These are phyloP conservation scores for Dufourea novaeangliae DNA, from an alignment of 1,140 invertebrate genomes.

Conservation along the genomic window DNA sequence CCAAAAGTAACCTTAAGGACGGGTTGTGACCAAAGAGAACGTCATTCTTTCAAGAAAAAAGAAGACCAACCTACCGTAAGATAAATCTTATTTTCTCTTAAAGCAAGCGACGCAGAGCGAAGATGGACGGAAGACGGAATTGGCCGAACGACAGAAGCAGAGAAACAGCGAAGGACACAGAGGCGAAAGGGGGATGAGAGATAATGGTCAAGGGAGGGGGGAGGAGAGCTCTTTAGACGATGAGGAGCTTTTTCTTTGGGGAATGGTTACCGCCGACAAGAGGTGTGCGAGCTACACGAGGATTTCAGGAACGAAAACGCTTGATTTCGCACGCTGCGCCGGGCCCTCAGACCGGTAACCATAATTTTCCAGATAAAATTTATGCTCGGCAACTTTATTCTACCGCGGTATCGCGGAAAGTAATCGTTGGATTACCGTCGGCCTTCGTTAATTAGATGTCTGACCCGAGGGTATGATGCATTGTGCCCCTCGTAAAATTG, in stretches of 20 bases:
- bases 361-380: slow-evolving; percentile 27
- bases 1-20: neutral
- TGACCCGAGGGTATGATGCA: neutral
- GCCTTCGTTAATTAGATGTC: neutral
- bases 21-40: neutral
- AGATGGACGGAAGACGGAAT: neutral
- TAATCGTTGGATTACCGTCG: neutral
- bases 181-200: neutral
- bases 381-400: neutral
- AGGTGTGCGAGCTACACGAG: slow-evolving; percentile 1
- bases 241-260: neutral
- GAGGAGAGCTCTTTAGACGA: neutral
- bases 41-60: neutral
- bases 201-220: neutral
- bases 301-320: neutral
- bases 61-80: neutral
- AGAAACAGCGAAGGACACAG: neutral
- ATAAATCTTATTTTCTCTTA: slow-evolving; percentile 1
- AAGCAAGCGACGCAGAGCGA: neutral
- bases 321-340: neutral
- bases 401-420: neutral
- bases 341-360: neutral
- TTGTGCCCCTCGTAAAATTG: neutral
- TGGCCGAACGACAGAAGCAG: neutral
- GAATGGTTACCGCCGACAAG: slow-evolving; percentile 28